These are phyloP conservation scores for Cephus pulcher DNA, from an alignment of 2,888 invertebrate species.

Conservation along the genomic window DNA sequence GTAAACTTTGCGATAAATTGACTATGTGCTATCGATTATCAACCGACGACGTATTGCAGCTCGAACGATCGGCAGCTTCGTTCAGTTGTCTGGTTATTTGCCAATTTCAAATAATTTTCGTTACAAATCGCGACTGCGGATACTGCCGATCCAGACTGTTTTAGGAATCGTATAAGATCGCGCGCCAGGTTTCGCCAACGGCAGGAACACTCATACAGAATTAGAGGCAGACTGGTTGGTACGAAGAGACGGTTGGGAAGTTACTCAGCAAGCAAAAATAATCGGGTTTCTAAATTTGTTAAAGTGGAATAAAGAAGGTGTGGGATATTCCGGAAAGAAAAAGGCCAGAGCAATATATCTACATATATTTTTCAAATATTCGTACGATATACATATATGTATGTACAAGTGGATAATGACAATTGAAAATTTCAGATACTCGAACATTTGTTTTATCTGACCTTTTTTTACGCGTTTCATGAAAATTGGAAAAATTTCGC, in stretches of 20 bases:
- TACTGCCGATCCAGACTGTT: not conserved
- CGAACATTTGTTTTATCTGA: too few species aligned
- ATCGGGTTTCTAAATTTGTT: slow-evolving; percentile 1
- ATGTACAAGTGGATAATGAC: too few species aligned
- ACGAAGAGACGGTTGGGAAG: not conserved
- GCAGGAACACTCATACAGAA: not conserved
- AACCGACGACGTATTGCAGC: not conserved
- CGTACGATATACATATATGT: too few species aligned
- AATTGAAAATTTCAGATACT: too few species aligned
- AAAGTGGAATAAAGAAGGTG: not conserved
- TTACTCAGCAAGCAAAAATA: slow-evolving; percentile 9
- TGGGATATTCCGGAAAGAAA: not conserved
- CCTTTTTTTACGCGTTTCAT: too few species aligned
- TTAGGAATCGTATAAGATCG: too few species aligned
- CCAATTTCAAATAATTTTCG: not conserved
- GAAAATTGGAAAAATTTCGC: too few species aligned
- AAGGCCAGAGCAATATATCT: too few species aligned
- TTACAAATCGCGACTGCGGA: not conserved
- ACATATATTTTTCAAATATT: too few species aligned
- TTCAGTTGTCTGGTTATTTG: not conserved
- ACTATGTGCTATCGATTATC: not conserved
- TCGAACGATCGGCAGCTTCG: not conserved
- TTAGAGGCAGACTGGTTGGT: not conserved
- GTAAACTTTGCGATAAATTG: not conserved
- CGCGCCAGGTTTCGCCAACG: not conserved